A percentile compares a stretch with the other conserved stretches of the same genome.
Evolutionary conservation across 2,888 invertebrate genomes (phyloP).

Genomic region (Mimachlamys varia): DNA sequence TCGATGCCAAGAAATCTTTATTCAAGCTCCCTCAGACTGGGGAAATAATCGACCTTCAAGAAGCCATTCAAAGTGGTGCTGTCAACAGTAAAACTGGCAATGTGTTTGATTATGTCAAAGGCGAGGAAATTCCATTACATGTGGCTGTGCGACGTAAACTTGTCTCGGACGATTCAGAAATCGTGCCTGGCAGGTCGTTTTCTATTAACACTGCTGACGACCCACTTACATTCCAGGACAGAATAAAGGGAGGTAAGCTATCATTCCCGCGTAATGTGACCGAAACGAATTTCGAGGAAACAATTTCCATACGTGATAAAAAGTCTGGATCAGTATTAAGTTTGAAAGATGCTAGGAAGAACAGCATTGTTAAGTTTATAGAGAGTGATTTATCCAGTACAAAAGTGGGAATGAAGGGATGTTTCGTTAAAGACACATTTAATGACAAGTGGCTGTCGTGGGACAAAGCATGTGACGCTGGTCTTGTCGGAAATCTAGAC

Average conservation of each 20-base stretch:
- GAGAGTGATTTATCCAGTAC: conserved; percentile 61
- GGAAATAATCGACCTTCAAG: conserved; percentile 67
- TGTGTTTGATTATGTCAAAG: conserved; percentile 42
- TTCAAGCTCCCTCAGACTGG: conserved; percentile 54
- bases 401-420: conserved; percentile 57
- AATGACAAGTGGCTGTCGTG: conserved; percentile 72
- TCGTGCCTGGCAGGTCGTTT: background rate
- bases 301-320: conserved; percentile 61
- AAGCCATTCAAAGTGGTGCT: conserved; percentile 71
- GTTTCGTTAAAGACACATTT: conserved; percentile 67
- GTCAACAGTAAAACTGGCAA: conserved; percentile 47
- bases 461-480: conserved; percentile 66
- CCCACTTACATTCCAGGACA: background rate
- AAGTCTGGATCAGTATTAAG: conserved; percentile 83
- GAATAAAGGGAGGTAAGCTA: conserved; percentile 24
- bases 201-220: background rate
- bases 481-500: conserved; percentile 63
- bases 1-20: conserved; percentile 60
- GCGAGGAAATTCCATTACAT: conserved; percentile 8
- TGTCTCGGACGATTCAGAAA: conserved; percentile 16
- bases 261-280: conserved; percentile 11
- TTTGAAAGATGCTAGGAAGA: conserved; percentile 69
- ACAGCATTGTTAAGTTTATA: conserved; percentile 63
- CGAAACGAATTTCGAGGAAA: background rate
- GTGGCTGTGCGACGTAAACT: conserved; percentile 3